These are phyloP conservation scores for Pteruthius melanotis DNA, from an alignment of 2,113 vertebrate genomes.

Conservation along the genomic window DNA sequence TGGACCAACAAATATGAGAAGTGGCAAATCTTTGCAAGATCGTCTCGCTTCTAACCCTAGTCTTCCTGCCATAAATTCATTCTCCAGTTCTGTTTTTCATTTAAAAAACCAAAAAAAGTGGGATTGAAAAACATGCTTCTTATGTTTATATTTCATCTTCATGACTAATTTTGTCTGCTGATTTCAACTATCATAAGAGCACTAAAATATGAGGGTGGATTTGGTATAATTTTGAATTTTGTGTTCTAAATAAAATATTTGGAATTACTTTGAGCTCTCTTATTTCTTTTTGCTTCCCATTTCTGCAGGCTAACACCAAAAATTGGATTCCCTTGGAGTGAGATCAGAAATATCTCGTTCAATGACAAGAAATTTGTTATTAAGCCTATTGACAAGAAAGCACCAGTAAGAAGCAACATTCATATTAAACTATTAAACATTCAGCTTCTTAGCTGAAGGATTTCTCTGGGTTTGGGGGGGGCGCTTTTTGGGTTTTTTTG, in stretches of 20 bases:
- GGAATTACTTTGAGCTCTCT: not conserved
- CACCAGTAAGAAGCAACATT: slow-evolving; percentile 80
- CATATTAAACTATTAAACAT: not conserved
- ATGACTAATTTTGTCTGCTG: not conserved
- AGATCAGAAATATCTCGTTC: slow-evolving; percentile 97
- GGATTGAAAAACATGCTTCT: not conserved
- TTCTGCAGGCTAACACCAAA: slow-evolving; percentile 90
- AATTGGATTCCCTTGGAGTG: slow-evolving; percentile 98
- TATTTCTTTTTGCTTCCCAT: not conserved
- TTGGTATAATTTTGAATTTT: not conserved
- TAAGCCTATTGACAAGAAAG: slow-evolving; percentile 97
- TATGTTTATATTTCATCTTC: not conserved
- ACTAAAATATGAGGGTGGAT: not conserved
- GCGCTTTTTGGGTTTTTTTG: not conserved
- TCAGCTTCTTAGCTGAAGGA: not conserved
- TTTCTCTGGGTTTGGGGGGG: not conserved
- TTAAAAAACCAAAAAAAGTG: not conserved
- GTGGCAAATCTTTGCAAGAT: not conserved
- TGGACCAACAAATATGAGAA: not conserved
- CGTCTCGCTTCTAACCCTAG: not conserved
- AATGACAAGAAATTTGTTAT: slow-evolving; percentile 99
- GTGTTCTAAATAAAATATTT: not conserved
- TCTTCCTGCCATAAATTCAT: not conserved
- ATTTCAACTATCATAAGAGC: not conserved
- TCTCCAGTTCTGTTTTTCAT: not conserved